Evolutionary conservation across 2,113 vertebrate genomes (phyloP).

Genomic region (Cromileptes altivelis): DNA sequence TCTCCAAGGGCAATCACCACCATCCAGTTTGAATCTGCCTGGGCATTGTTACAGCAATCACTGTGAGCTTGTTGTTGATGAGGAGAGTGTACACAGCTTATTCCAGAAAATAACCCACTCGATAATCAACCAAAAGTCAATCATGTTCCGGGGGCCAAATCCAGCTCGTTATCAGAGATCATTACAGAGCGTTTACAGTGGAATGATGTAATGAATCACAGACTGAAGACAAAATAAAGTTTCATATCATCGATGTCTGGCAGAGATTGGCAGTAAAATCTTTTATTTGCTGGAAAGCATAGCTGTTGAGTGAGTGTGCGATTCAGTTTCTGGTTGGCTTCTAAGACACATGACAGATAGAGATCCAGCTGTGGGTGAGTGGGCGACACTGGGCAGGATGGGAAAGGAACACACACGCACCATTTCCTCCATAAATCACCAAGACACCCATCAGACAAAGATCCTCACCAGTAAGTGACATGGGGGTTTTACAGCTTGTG

Average conservation of each 20-base stretch:
- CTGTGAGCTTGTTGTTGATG: slow-evolving; percentile 38
- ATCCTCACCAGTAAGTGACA: slow-evolving; percentile 12
- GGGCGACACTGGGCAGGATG: slow-evolving; percentile 8
- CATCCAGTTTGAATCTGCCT: slow-evolving; percentile 9
- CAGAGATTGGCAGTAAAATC: not conserved
- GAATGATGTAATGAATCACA: slow-evolving; percentile 36
- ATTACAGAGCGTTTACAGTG: slow-evolving; percentile 33
- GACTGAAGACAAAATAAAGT: slow-evolving; percentile 14
- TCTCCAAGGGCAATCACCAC: slow-evolving; percentile 42
- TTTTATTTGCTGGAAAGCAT: not conserved
- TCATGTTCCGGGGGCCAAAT: slow-evolving; percentile 40
- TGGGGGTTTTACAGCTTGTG: slow-evolving; percentile 50
- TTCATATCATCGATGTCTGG: not conserved
- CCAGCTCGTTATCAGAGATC: slow-evolving; percentile 42
- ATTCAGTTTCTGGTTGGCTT: not conserved
- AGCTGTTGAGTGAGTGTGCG: not conserved
- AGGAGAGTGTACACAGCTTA: slow-evolving; percentile 22
- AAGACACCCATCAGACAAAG: slow-evolving; percentile 45
- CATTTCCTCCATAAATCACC: slow-evolving; percentile 61
- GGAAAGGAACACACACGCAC: slow-evolving; percentile 49
- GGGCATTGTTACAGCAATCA: slow-evolving; percentile 46
- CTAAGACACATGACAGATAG: not conserved
- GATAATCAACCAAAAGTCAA: slow-evolving; percentile 66
- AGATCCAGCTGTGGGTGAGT: slow-evolving; percentile 26
- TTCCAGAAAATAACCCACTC: slow-evolving; percentile 38